Conservation (phyloP, 92 coral and sea anemone genomes). For the Actinernus sp. region DNA sequence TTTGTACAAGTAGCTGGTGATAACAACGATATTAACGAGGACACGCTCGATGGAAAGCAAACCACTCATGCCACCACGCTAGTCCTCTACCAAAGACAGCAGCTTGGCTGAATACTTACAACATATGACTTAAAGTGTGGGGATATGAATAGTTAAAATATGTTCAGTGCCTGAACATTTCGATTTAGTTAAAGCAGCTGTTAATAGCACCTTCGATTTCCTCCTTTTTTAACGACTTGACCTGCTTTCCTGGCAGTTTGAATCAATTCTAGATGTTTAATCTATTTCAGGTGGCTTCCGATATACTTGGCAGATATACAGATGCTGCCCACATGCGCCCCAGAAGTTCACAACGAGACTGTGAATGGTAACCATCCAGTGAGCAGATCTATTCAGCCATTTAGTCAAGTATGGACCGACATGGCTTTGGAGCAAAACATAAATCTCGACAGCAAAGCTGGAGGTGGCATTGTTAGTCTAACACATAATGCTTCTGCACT, state of each 20-base stretch:
- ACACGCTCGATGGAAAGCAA: constrained; percentile 71
- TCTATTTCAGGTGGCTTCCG: constrained; percentile 60
- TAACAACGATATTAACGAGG: constrained; percentile 64
- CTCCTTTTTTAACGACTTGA: too few species aligned
- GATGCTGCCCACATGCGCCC: constrained; percentile 48
- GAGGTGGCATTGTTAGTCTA: constrained; percentile 68
- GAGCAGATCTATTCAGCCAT: constrained; percentile 52
- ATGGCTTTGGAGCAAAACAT: constrained; percentile 76
- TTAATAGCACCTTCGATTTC: too few species aligned
- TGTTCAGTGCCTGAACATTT: too few species aligned
- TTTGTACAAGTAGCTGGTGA: constrained; percentile 64
- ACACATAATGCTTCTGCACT: constrained; percentile 55
- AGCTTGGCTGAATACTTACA: constrained; percentile 35
- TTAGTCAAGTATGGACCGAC: constrained; percentile 70
- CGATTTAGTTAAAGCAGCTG: too few species aligned
- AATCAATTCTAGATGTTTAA: background rate
- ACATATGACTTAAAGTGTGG: too few species aligned
- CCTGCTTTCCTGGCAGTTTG: too few species aligned
- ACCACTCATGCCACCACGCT: constrained; percentile 68
- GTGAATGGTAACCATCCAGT: constrained; percentile 57
- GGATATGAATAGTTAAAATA: too few species aligned
- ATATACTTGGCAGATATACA: constrained; percentile 70
- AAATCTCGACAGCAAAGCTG: constrained; percentile 75
- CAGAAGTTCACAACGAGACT: constrained; percentile 48
- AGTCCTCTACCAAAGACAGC: constrained; percentile 58